Percentiles rank a stretch among this genome's conserved stretches.
Conservation (phyloP, 2,113 vertebrate species). For the Podocnemis expansa region DNA sequence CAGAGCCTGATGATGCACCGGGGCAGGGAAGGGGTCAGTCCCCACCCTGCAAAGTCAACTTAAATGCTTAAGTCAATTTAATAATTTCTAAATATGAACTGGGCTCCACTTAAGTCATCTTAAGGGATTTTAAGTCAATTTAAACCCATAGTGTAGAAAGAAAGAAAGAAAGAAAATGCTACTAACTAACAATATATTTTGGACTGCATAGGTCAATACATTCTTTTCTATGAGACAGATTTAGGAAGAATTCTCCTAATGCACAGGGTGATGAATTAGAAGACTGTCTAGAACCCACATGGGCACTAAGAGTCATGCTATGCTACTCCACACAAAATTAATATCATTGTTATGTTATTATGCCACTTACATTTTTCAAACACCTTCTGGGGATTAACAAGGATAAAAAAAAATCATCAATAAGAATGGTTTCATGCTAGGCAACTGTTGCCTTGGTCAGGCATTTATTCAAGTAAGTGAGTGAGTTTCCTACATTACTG, state of each 20-base stretch:
- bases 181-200: background rate
- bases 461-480: background rate
- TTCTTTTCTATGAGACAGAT: background rate
- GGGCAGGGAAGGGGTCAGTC: no score
- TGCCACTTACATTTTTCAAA: slow-evolving; percentile 48
- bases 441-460: background rate
- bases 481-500: background rate
- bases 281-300: background rate
- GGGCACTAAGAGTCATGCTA: background rate
- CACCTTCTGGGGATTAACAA: slow-evolving; percentile 31
- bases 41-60: no score
- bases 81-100: no score
- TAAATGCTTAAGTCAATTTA: no score
- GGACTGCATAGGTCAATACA: background rate
- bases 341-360: slow-evolving; percentile 2
- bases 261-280: slow-evolving; percentile 31
- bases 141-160: no score
- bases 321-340: slow-evolving; percentile 44
- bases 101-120: no score
- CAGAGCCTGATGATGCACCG: no score
- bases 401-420: background rate
- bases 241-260: background rate
- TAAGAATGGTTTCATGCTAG: background rate
- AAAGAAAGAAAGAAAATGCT: background rate
- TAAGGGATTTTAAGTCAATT: no score